Conservation (phyloP, 2,888 invertebrate genomes). For the Volucella inflata region DNA sequence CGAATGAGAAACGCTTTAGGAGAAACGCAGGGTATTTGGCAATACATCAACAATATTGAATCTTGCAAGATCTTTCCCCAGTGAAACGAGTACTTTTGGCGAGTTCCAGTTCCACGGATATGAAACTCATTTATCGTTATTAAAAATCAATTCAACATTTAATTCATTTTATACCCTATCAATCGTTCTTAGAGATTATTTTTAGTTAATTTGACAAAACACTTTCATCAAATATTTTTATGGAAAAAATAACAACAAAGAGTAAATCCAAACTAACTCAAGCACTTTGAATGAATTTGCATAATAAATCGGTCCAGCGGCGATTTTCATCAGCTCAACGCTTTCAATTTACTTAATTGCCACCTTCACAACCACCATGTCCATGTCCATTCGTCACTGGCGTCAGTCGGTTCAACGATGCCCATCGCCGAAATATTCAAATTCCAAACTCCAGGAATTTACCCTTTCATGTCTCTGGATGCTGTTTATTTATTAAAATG, state of each 20-base stretch:
- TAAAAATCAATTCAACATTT: too few species aligned
- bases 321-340: constrained; percentile 65
- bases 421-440: constrained; percentile 45
- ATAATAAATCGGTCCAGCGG: constrained; percentile 73
- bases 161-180: too few species aligned
- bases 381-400: constrained; percentile 22
- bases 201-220: too few species aligned
- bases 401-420: not conserved
- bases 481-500: constrained; percentile 35
- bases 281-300: constrained; percentile 67
- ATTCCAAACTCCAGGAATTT: constrained; percentile 29
- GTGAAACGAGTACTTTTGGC: too few species aligned
- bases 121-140: too few species aligned
- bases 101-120: too few species aligned
- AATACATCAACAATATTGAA: too few species aligned
- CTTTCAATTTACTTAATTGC: constrained; percentile 74
- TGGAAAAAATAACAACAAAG: constrained; percentile 4
- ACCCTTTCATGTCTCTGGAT: constrained; percentile 35
- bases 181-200: too few species aligned
- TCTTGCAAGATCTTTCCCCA: too few species aligned
- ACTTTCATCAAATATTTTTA: constrained; percentile 12
- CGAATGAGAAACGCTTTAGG: too few species aligned
- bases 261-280: constrained; percentile 18
- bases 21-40: too few species aligned
- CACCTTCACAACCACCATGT: constrained; percentile 32